Percentiles rank a stretch among this genome's conserved stretches.
These are phyloP conservation scores for Crocodylus rhombifer DNA, from an alignment of 2,797 vertebrate genomes.

Conservation along the genomic window DNA sequence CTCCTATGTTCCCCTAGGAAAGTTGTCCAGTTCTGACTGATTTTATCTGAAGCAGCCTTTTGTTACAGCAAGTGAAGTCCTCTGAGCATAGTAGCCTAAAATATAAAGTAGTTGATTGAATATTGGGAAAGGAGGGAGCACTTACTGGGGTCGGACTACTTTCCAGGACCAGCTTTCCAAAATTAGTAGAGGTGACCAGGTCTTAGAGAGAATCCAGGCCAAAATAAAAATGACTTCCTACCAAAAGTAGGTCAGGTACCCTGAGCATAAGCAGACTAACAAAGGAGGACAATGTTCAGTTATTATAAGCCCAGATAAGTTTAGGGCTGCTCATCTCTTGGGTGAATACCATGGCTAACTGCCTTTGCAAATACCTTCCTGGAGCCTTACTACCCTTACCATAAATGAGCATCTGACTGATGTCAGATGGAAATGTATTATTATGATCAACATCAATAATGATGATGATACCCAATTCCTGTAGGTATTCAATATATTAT, in stretches of 20 bases:
- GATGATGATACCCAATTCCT: neutral
- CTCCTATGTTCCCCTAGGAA: neutral
- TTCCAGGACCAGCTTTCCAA: no score
- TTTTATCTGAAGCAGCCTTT: neutral
- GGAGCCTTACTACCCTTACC: neutral
- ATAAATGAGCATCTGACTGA: no score
- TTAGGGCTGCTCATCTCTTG: neutral
- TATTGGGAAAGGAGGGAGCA: no score
- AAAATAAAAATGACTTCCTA: neutral
- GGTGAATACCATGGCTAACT: neutral
- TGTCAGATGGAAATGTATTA: neutral
- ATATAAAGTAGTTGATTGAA: neutral
- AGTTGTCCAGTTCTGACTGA: neutral
- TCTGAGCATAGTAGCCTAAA: neutral
- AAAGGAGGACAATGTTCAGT: neutral
- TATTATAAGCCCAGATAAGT: neutral
- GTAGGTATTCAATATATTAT: neutral
- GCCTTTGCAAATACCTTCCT: neutral
- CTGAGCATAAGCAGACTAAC: neutral
- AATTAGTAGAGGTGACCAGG: no score
- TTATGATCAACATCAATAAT: neutral
- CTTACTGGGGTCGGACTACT: no score
- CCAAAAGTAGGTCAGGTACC: neutral
- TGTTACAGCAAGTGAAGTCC: neutral
- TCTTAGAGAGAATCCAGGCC: neutral